Conservation (phyloP, 2,113 vertebrate species). For the Pelusios castaneus region DNA sequence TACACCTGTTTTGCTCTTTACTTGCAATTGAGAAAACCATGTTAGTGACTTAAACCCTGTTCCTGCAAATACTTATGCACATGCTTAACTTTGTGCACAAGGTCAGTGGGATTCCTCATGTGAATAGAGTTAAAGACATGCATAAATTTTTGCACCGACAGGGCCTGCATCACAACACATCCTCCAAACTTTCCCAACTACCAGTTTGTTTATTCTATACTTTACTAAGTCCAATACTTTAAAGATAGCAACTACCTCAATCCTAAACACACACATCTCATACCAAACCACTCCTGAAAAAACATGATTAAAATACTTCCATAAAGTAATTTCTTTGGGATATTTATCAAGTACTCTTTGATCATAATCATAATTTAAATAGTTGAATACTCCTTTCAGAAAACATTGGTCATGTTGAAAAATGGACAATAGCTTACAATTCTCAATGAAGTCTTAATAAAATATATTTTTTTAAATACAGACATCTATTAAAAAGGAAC, state of each 20-base stretch:
- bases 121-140: background rate
- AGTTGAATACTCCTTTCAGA: accelerated
- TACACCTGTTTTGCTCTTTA: background rate
- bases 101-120: background rate
- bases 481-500: background rate
- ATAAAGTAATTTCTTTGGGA: background rate
- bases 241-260: background rate
- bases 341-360: background rate
- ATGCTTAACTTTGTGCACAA: background rate
- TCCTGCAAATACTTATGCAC: background rate
- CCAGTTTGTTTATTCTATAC: background rate
- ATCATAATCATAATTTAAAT: background rate
- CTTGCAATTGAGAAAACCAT: background rate
- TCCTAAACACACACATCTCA: background rate
- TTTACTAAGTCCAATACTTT: background rate
- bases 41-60: background rate
- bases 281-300: slow-evolving; percentile 12
- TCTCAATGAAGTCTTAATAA: background rate
- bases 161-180: background rate
- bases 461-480: background rate
- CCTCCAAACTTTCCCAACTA: background rate
- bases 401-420: background rate
- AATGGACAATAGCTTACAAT: background rate
- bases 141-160: background rate
- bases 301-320: background rate